Conservation (phyloP, 2,113 vertebrate genomes). For the Oxyura jamaicensis region DNA sequence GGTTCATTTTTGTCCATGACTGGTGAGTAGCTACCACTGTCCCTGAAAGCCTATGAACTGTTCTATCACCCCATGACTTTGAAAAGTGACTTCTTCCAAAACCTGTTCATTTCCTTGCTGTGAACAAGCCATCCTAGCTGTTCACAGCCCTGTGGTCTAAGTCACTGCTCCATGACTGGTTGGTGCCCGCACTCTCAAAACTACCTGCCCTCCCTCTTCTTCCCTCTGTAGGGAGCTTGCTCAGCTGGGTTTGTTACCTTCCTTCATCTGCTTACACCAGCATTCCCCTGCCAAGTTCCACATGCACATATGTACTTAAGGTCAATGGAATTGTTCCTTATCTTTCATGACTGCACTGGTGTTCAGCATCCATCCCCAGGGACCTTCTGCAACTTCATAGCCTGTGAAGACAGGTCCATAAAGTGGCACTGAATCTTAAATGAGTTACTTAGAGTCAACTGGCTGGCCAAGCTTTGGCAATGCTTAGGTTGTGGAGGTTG, state of each 20-base stretch:
- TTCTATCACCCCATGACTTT: neutral
- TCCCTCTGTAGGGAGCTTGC: neutral
- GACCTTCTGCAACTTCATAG: neutral
- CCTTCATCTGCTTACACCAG: neutral
- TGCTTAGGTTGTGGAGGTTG: neutral
- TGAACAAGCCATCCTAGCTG: neutral
- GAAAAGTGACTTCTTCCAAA: neutral
- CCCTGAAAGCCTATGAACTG: neutral
- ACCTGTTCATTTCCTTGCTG: neutral
- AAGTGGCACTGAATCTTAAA: neutral
- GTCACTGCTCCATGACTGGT: neutral
- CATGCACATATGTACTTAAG: rapidly evolving
- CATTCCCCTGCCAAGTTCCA: rapidly evolving
- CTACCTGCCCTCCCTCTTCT: neutral
- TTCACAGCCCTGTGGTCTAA: neutral
- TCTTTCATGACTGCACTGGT: neutral
- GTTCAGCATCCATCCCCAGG: neutral
- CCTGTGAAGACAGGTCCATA: neutral
- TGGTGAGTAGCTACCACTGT: neutral
- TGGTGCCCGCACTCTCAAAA: neutral
- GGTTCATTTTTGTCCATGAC: neutral
- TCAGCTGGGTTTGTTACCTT: neutral
- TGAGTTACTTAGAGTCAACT: rapidly evolving
- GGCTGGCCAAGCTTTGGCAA: neutral
- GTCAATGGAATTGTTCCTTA: neutral